Evolutionary conservation across 2,797 vertebrate genomes (phyloP).

Genomic region (Crenuchus spilurus): DNA sequence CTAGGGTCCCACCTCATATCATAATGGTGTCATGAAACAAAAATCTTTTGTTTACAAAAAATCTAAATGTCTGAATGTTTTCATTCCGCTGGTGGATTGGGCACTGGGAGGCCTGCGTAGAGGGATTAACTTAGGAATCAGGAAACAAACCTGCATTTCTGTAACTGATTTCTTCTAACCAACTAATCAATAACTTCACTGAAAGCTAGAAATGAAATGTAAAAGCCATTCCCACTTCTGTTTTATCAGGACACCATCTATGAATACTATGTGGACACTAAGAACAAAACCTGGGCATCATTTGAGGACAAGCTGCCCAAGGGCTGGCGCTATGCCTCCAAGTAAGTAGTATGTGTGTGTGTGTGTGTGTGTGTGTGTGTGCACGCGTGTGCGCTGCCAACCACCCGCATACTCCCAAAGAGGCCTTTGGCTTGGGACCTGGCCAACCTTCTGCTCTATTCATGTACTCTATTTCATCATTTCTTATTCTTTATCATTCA

Average conservation of each 20-base stretch:
- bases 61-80: too few relatives aligned
- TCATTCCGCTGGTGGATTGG: too few relatives aligned
- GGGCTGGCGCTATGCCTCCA: slow-evolving; percentile 82
- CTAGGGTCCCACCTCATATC: too few relatives aligned
- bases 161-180: too few relatives aligned
- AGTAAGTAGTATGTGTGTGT: slow-evolving; percentile 72
- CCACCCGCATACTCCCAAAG: slow-evolving; percentile 41
- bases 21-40: too few relatives aligned
- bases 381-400: slow-evolving; percentile 23
- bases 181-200: too few relatives aligned
- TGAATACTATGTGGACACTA: slow-evolving; percentile 87
- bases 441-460: slow-evolving; percentile 42
- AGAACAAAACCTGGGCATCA: slow-evolving; percentile 82
- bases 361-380: slow-evolving; percentile 30
- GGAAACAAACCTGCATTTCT: too few relatives aligned
- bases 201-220: too few relatives aligned
- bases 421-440: slow-evolving; percentile 27
- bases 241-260: slow-evolving; percentile 84
- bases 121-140: too few relatives aligned
- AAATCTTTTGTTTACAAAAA: too few relatives aligned
- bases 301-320: slow-evolving; percentile 87
- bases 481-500: slow-evolving; percentile 36
- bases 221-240: too few relatives aligned
- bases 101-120: too few relatives aligned
- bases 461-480: slow-evolving; percentile 34